Percentiles rank a stretch among this genome's conserved stretches.
phyloP scores from a whole-genome alignment of 2,888 invertebrate species.

The Sepiola atlantica region DNA sequence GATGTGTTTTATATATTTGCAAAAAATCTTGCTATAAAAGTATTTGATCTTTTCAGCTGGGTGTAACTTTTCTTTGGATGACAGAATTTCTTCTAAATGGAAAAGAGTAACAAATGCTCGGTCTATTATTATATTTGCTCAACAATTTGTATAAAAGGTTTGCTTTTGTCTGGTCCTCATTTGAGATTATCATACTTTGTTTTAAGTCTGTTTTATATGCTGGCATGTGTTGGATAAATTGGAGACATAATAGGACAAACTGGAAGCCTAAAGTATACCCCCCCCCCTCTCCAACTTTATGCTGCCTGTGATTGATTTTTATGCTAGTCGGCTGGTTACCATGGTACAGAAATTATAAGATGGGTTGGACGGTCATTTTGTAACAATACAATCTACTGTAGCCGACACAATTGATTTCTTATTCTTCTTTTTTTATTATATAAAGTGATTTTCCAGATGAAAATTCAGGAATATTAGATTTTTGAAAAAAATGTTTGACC shows the following conservation, averaged over 20 bases:
- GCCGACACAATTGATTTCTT: neutral
- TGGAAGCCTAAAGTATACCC: neutral
- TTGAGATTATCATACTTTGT: neutral
- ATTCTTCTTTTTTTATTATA: neutral
- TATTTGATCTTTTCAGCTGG: too few species aligned
- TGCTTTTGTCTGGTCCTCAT: neutral
- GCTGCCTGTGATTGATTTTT: neutral
- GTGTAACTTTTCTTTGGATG: too few species aligned
- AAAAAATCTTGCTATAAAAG: too few species aligned
- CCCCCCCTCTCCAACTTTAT: neutral
- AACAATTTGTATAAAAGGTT: neutral
- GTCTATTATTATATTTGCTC: neutral
- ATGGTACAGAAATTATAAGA: neutral
- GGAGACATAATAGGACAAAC: neutral
- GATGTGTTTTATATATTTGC: too few species aligned
- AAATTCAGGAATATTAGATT: neutral
- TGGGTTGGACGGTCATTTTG: neutral
- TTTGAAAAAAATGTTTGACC: neutral
- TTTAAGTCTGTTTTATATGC: too few species aligned
- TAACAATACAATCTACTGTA: neutral
- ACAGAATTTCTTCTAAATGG: too few species aligned
- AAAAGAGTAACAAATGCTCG: neutral
- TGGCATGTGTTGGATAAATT: neutral
- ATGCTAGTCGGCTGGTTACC: neutral
- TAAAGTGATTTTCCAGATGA: neutral